These are phyloP conservation scores for Callaeas wilsoni DNA, from an alignment of 2,113 vertebrate genomes.

Conservation along the genomic window DNA sequence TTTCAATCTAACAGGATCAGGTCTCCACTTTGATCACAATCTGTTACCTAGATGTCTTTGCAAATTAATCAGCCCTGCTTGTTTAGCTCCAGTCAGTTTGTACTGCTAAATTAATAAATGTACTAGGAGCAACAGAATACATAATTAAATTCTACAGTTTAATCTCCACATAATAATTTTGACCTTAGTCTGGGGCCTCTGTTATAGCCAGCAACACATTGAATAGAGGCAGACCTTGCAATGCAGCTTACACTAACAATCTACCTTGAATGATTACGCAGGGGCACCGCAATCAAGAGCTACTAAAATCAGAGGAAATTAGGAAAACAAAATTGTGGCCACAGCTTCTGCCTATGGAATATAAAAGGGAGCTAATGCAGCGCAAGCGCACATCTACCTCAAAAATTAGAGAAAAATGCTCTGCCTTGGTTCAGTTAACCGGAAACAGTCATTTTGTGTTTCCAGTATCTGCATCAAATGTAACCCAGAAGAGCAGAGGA, in stretches of 20 bases:
- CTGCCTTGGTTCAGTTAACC: not conserved
- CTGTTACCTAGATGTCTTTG: slow-evolving; percentile 84
- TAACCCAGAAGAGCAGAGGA: not conserved
- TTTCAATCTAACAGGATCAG: slow-evolving; percentile 84
- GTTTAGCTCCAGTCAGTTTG: slow-evolving; percentile 79
- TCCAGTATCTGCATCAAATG: not conserved
- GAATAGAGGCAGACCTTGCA: slow-evolving; percentile 39
- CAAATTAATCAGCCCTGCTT: slow-evolving; percentile 84
- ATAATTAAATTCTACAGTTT: slow-evolving; percentile 97
- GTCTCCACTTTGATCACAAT: slow-evolving; percentile 82
- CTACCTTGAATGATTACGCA: slow-evolving; percentile 41
- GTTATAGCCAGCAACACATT: slow-evolving; percentile 54
- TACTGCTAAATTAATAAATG: slow-evolving; percentile 89
- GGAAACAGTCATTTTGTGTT: not conserved
- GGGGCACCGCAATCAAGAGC: not conserved
- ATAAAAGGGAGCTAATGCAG: not conserved
- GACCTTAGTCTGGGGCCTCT: slow-evolving; percentile 74
- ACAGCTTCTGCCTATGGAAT: not conserved
- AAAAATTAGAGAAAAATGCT: not conserved
- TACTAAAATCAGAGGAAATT: slow-evolving; percentile 35
- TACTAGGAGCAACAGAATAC: slow-evolving; percentile 85
- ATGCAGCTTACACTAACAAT: slow-evolving; percentile 20
- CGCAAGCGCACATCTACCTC: not conserved
- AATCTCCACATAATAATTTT: slow-evolving; percentile 87
- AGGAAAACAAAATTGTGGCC: not conserved